These are phyloP conservation scores for Tanytarsus gracilentus DNA, from an alignment of 2,888 invertebrate species.

Conservation along the genomic window DNA sequence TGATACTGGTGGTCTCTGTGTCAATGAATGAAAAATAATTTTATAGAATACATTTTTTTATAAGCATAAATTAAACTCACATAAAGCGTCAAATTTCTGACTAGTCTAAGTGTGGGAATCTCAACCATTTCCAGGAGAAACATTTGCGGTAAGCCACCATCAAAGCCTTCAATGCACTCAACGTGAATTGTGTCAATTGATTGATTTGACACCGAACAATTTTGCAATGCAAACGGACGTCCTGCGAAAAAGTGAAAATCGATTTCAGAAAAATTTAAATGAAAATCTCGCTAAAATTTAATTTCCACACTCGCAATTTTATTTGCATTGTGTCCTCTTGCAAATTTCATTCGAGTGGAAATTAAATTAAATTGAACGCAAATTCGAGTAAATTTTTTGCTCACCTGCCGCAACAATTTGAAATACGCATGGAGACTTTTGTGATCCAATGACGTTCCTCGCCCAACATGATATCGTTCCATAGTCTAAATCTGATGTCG, in stretches of 20 bases:
- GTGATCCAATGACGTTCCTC: constrained; percentile 71
- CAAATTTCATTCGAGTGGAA: background rate
- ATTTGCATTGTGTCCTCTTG: background rate
- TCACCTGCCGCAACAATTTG: constrained; percentile 77
- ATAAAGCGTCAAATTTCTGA: constrained; percentile 40
- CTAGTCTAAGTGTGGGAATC: constrained; percentile 52
- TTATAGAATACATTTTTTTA: constrained; percentile 4
- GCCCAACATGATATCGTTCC: constrained; percentile 84
- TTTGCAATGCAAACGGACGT: constrained; percentile 77
- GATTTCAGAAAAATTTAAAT: background rate
- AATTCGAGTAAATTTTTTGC: constrained; percentile 31
- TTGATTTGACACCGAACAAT: constrained; percentile 82
- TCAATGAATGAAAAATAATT: constrained; percentile 20
- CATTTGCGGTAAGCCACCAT: constrained; percentile 78
- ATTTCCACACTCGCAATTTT: background rate
- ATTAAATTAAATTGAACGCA: constrained; percentile 6
- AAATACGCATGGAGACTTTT: constrained; percentile 76
- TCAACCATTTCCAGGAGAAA: constrained; percentile 75
- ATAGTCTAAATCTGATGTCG: constrained; percentile 78
- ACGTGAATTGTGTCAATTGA: constrained; percentile 75
- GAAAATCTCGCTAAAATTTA: constrained; percentile 1
- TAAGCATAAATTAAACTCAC: constrained; percentile 35
- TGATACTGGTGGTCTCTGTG: constrained; percentile 40
- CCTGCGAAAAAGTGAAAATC: too few species aligned
- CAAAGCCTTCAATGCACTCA: constrained; percentile 79